phyloP scores from a whole-genome alignment of 2,888 invertebrate genomes.

The Nyleta sp. region DNA sequence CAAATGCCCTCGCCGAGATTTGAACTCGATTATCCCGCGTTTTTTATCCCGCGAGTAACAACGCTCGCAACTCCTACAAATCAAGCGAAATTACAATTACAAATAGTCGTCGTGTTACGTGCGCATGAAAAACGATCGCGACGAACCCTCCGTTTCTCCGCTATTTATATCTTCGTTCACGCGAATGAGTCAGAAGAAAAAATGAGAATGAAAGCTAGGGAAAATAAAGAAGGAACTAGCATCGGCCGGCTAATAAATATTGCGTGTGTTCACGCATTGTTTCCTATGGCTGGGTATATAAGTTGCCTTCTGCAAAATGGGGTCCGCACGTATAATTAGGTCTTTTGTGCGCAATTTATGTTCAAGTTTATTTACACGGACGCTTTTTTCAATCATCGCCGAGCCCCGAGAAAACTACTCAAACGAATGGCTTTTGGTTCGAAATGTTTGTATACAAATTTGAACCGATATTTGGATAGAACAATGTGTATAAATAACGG shows the following conservation, averaged over 20 bases:
- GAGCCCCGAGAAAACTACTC: no score
- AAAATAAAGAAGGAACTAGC: constrained; percentile 31
- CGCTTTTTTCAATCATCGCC: not conserved
- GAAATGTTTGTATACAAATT: no score
- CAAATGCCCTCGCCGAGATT: no score
- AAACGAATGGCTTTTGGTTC: no score
- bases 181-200: constrained; percentile 40
- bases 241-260: constrained; percentile 21
- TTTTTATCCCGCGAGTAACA: no score
- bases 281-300: constrained; percentile 25
- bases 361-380: constrained; percentile 2
- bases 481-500: no score
- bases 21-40: no score
- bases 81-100: constrained; percentile 30
- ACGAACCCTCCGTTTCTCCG: constrained; percentile 16
- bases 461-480: no score
- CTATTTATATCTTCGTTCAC: constrained; percentile 31
- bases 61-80: no score
- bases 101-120: constrained; percentile 12
- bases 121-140: constrained; percentile 8
- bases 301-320: constrained; percentile 24
- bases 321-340: constrained; percentile 24
- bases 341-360: constrained; percentile 10
- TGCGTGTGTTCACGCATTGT: constrained; percentile 38
- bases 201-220: constrained; percentile 34